These are phyloP conservation scores for Papilio polytes DNA, from an alignment of 1,140 invertebrate genomes.

Conservation along the genomic window DNA sequence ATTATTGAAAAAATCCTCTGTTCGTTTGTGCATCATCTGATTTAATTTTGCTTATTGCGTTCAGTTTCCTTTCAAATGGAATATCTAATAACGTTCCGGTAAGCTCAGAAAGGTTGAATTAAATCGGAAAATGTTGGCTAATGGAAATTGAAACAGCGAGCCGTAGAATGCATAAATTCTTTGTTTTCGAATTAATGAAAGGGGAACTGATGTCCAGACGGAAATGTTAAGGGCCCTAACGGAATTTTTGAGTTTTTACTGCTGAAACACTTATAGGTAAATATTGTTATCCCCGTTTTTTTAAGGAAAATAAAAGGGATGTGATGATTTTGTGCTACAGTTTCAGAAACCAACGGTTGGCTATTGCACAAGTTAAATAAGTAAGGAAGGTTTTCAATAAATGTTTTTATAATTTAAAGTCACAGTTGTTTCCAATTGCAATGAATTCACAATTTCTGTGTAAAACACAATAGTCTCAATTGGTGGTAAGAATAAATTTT, in stretches of 20 bases:
- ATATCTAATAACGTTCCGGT: neutral
- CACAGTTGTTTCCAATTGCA: too few species aligned
- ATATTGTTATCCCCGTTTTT: too few species aligned
- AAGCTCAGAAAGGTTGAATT: neutral
- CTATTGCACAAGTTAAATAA: too few species aligned
- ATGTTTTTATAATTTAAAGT: too few species aligned
- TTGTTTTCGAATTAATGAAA: neutral
- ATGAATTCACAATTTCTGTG: too few species aligned
- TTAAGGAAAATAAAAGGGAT: too few species aligned
- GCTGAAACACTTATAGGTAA: too few species aligned
- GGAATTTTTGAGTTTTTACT: neutral
- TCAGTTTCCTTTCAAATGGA: neutral
- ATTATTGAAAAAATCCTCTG: neutral
- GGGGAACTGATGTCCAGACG: neutral
- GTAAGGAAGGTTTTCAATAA: too few species aligned
- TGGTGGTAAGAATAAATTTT: neutral
- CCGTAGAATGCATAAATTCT: neutral
- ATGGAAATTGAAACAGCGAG: neutral
- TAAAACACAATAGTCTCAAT: neutral
- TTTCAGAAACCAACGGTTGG: too few species aligned
- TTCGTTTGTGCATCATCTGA: neutral
- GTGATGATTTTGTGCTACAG: too few species aligned
- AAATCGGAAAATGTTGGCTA: neutral
- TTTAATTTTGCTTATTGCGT: neutral
- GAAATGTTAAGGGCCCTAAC: neutral